Evolutionary conservation across 2,797 vertebrate genomes (phyloP), one percentile per base, ranked within the genome.

Genomic region (Iguana delicatissima): DNA sequence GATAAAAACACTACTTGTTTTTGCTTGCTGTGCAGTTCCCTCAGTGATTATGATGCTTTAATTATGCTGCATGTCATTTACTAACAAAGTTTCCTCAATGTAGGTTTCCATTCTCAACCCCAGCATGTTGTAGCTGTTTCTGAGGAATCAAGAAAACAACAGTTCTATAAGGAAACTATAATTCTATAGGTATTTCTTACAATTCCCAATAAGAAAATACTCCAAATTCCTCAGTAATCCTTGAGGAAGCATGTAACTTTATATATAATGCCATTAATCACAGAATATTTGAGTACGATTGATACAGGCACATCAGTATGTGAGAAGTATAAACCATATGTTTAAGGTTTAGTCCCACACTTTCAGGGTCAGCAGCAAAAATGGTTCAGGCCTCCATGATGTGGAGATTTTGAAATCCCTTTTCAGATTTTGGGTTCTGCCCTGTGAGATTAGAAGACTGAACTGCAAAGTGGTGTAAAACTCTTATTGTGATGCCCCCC

Each of bases 41-140:
- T 69, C 26, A 24, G 67, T 2, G 67, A 69, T 69, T 69, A 69
- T 26, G 32, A 32, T 29, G 67, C 67, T 69, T 69, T 69, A 86
- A 80, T 90, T 73, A 35, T 84, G 55, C 42, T 84, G 32, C 62
- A 42, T 84, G 62, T 32, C n/a, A 46, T 62, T 74, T 72, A 64
- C 52, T 90, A 77, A 85, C 29, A 57, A 80, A 18, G 18, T 42
- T 80, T 89, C 50, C 24, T 46, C 26, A 85, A 3, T 80, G 35
- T 20, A 67, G 67, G 57, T 72, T 80, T 81, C 14, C 52, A 35
- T 52, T 90, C 38, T 57, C 7, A 42, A n/a, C 26, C 42, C 42
- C 3, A 38, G 26, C 42, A 67, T n/a, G 50, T 59, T 57, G 29
- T 32, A 35, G 12, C 18, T 26, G 57, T 57, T 50, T 57, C 50